Base-by-base conservation (phyloP, 2,888 invertebrate species). In the Trypoxylon attenuatum region DNA sequence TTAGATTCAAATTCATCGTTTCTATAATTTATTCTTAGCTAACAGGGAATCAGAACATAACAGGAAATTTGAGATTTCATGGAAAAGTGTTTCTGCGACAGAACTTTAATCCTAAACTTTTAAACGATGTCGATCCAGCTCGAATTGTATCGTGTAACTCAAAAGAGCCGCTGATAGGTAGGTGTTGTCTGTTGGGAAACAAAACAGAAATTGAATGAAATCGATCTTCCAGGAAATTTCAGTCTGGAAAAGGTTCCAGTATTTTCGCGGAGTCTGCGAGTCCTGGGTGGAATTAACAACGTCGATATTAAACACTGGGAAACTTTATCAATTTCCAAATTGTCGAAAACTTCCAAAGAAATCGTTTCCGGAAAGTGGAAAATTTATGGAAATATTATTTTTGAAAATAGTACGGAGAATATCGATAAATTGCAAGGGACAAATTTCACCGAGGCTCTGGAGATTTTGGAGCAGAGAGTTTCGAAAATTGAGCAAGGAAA, bases 281-380 rank as follows among this genome's bases (percentile, higher is more conserved):
- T n/a, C n/a, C n/a, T n/a, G n/a, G n/a, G n/a, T n/a, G n/a, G n/a
- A n/a, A n/a, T n/a, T n/a, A n/a, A n/a, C n/a, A n/a, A n/a, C n/a
- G n/a, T n/a, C n/a, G n/a, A n/a, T n/a, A n/a, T n/a, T n/a, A n/a
- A 29, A 15, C 63, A 64, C n/a, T 84, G 83, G 84, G 56, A 77
- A 15, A 68, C 63, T 0, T 43, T 53, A 5, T 73, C 74, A 1
- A 62, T 84, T 4, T 73, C 43, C 2, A 74, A 60, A 27, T 8
- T n/a, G n/a, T 6, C 33, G 10, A n/a, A n/a, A n/a, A n/a, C n/a
- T 1, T 2, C 80, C 0, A 71, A 79, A 5, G 89, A 90, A 76
- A 77, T 80, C 2, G 83, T 91, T 4, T 82, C 80, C 6, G 88
- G 89, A 3, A 86, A 87, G 23, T 91, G 91, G 90, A 87, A 79